Base-by-base conservation (phyloP, 1,140 invertebrate genomes). In the Drosophila kanapiae region DNA sequence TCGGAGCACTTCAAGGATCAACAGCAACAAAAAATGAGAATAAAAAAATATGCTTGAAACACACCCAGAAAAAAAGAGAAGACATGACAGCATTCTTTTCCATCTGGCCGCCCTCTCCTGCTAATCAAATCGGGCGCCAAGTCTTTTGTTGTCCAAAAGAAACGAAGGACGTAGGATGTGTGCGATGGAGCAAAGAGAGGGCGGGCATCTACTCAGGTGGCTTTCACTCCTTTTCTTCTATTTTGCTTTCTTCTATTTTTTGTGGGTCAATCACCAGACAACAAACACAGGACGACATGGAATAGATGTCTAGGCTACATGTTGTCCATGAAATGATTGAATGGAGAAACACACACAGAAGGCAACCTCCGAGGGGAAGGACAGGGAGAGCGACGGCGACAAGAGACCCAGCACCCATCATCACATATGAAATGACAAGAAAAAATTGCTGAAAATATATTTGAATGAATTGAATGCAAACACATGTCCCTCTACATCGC, bases 401-500 rank as follows among this genome's bases (percentile, higher is more conserved):
- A 37, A 18, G 14, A 13, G 29, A 63, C 37, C 43, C 43, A 33
- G 10, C 74, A 76, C 33, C 77, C 67, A 81, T 77, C 78, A 81
- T 63, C 60, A 61, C 70, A 67, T 69, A 76, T 62, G 76, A 75
- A 88, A 83, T 79, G 84, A 87, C 80, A 87, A 57, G 67, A 82
- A 83, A 86, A 83, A 74, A 80, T 87, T 80, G 71, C 64, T 76
- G 65, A 77, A 87, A 87, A 87, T 87, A 87, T 87, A 87, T 87
- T 87, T 87, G 83, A 80, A 87, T 87, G 76, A 80, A 87, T 82
- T 87, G 72, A 83, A 82, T 87, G 83, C 83, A 87, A 87, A 82
- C 83, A 87, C 65, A 81, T 69, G 74, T 51, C 65, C 40, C 64
- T 37, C 62, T 29, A n/a, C 56, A 49, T 23, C 23, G 51, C 9